Conservation (phyloP, 1,140 invertebrate species). For the Antheraea pernyi region DNA sequence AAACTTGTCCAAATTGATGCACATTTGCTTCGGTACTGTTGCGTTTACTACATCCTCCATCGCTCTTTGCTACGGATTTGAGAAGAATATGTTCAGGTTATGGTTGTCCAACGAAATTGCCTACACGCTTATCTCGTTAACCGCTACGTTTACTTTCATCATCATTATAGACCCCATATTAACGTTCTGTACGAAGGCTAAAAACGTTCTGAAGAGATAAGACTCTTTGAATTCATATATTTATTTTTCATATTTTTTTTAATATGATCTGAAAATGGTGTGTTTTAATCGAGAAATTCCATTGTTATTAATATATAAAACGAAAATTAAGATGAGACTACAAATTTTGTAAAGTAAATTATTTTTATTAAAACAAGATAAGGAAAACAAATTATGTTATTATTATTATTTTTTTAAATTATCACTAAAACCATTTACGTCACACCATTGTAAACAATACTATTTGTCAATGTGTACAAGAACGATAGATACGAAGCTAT, state of each 20-base stretch:
- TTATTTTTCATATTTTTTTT: not conserved
- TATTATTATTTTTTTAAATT: no score
- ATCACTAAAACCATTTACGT: no score
- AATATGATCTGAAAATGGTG: not conserved
- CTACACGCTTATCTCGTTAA: slow-evolving; percentile 33
- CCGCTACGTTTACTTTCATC: slow-evolving; percentile 35
- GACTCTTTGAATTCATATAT: not conserved
- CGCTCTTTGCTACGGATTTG: slow-evolving; percentile 44
- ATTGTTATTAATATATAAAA: no score
- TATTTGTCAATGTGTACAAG: no score
- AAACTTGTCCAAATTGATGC: slow-evolving; percentile 48
- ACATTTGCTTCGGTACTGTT: slow-evolving; percentile 52
- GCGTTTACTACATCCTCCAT: slow-evolving; percentile 36
- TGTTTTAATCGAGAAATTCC: no score
- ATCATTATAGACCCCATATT: slow-evolving; percentile 40
- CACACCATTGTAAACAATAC: no score
- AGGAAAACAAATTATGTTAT: no score
- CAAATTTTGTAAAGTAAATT: no score
- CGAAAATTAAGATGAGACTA: no score
- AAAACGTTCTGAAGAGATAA: slow-evolving; percentile 25
- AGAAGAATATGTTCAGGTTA: slow-evolving; percentile 39
- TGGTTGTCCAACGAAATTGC: slow-evolving; percentile 30
- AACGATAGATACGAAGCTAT: no score
- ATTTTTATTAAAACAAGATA: no score
- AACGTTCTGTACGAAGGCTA: slow-evolving; percentile 34